These are phyloP conservation scores for Neodiprion fabricii DNA, from an alignment of 1,140 invertebrate species.

Conservation along the genomic window DNA sequence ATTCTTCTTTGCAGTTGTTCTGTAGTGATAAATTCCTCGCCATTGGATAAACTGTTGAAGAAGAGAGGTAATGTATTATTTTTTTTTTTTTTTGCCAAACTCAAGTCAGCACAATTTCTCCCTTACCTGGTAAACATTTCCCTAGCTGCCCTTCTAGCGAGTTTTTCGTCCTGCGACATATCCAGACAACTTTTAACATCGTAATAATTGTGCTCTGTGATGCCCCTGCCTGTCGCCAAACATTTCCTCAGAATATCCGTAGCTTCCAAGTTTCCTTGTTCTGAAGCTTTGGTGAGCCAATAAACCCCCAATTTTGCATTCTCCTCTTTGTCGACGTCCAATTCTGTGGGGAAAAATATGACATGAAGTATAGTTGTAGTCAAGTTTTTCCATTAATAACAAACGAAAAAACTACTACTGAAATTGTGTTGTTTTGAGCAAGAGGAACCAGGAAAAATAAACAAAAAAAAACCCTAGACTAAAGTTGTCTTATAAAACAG, in stretches of 20 bases:
- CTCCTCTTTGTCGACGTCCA: slow-evolving; percentile 65
- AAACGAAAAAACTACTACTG: slow-evolving; percentile 16
- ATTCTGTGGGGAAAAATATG: slow-evolving; percentile 48
- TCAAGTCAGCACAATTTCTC: slow-evolving; percentile 20
- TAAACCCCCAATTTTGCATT: slow-evolving; percentile 78
- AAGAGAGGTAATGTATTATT: slow-evolving; percentile 12
- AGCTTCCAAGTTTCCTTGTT: slow-evolving; percentile 87
- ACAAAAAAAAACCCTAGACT: slow-evolving; percentile 8
- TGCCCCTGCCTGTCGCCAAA: slow-evolving; percentile 77
- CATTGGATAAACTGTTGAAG: slow-evolving; percentile 74
- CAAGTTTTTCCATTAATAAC: background rate
- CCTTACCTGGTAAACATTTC: slow-evolving; percentile 80
- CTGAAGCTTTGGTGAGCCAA: slow-evolving; percentile 88
- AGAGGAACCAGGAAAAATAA: background rate
- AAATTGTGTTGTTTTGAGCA: slow-evolving; percentile 9
- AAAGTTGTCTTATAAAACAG: background rate
- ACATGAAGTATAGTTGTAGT: background rate
- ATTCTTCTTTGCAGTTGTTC: slow-evolving; percentile 76
- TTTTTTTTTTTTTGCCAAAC: slow-evolving; percentile 15
- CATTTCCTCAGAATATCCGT: slow-evolving; percentile 81
- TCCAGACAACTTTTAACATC: slow-evolving; percentile 84
- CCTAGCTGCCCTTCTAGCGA: slow-evolving; percentile 82
- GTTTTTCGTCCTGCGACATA: slow-evolving; percentile 84
- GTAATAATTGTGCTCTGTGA: slow-evolving; percentile 79
- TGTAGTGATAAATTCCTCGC: slow-evolving; percentile 84